Evolutionary conservation across 2,797 vertebrate genomes (phyloP), one percentile per base, ranked within the genome.

Genomic region (Psittacula echo): DNA sequence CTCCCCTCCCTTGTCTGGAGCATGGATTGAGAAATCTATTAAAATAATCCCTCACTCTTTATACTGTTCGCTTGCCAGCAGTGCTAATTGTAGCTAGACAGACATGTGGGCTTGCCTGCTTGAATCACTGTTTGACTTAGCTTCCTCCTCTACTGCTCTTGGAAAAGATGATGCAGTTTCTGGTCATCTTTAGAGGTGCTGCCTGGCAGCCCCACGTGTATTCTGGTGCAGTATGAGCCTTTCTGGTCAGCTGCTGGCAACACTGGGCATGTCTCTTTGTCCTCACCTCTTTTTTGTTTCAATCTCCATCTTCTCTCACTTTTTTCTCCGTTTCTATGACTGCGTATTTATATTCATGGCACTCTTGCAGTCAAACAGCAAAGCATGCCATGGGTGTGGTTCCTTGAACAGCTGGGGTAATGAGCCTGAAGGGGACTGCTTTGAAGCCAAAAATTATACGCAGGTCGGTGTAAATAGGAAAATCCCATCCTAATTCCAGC

Each of bases 131-230:
- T 74, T 67, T 29, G 44, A 22, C 32, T 41, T 26, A 45, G 37
- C 23, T 82, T 13, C 54, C 65, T 72, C 9, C 37, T 56, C 44
- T 70, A 4, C 42, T 37, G 67, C 77, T 89, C 61, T 10, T 44
- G 39, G 65, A 66, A 76, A 82, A 71, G 39, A 9, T 13, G 51
- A 19, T 41, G 21, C 2, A 4, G 15, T 53, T 29, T 65, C 47
- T 60, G 50, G 66, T 53, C n/a, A 11, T 53, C 62, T 74, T 17
- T 2, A 37, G 68, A 88, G 60, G 32, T 61, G 65, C 65, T 71
- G 53, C 56, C 72, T 27, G 39, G 51, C 53, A 90, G 56, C 24
- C 53, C 27, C 60, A 13, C 0, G 0, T 7, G 2, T 41, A 14
- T 73, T 64, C 47, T 81, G n/a, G 26, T 81, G 50, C 42, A 6